A percentile compares a stretch with the other conserved stretches of the same genome.
These are phyloP conservation scores for Protonemura montana DNA, from an alignment of 2,888 invertebrate species.

Conservation along the genomic window DNA sequence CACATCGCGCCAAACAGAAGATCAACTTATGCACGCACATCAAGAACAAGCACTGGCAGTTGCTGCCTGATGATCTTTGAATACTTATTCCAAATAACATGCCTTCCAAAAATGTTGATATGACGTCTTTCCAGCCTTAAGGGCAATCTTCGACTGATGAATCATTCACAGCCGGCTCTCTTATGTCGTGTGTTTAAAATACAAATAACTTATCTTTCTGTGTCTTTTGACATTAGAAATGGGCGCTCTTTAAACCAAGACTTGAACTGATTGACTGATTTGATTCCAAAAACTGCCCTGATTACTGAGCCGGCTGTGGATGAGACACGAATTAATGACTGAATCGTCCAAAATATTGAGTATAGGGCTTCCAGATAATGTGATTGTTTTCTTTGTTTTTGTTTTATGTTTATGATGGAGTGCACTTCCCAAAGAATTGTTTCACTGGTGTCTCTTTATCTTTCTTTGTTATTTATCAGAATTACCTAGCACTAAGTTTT, in stretches of 20 bases:
- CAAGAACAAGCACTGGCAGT: slow-evolving; percentile 32
- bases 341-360: neutral
- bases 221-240: neutral
- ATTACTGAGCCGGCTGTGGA: neutral
- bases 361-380: neutral
- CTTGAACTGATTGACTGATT: neutral
- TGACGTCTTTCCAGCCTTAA: neutral
- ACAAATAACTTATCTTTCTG: neutral
- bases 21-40: slow-evolving; percentile 51
- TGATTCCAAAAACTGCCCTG: neutral
- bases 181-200: neutral
- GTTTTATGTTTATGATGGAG: neutral
- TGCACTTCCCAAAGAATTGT: slow-evolving; percentile 7
- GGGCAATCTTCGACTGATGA: neutral
- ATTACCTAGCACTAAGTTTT: slow-evolving; percentile 13
- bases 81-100: slow-evolving; percentile 12
- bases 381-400: neutral
- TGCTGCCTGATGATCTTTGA: slow-evolving; percentile 12
- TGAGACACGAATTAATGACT: neutral
- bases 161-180: neutral
- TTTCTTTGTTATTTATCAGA: neutral
- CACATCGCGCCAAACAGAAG: slow-evolving; percentile 52
- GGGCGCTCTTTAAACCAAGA: neutral
- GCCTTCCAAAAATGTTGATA: neutral
- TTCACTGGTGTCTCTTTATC: neutral